A percentile compares a stretch with the other conserved stretches of the same genome.
Evolutionary conservation across 1,140 invertebrate species (phyloP).

Genomic region (Mylabris phalerata): DNA sequence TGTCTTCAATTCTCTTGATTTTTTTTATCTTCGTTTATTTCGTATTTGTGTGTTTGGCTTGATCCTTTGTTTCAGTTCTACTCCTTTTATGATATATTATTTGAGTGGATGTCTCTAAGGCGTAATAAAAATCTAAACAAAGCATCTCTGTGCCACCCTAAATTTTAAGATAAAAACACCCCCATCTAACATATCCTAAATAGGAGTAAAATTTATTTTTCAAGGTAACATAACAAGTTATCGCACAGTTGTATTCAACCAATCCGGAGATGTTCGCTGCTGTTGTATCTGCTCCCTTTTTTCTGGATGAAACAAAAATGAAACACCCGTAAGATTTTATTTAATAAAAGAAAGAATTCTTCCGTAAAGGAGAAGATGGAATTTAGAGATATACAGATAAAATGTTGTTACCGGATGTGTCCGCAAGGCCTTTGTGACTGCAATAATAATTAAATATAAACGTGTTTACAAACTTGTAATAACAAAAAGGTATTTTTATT

Average conservation of each 20-base stretch:
- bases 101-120: conserved; percentile 19
- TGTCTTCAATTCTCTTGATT: neutral
- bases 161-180: conserved; percentile 10
- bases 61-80: conserved; percentile 13
- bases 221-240: too few relatives aligned
- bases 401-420: conserved; percentile 6
- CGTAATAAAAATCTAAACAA: conserved; percentile 28
- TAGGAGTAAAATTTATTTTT: neutral
- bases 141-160: conserved; percentile 11
- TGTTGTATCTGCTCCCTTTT: too few relatives aligned
- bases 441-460: conserved; percentile 2
- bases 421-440: conserved; percentile 8
- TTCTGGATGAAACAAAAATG: too few relatives aligned
- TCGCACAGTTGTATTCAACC: too few relatives aligned
- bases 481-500: too few relatives aligned
- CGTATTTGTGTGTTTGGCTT: neutral
- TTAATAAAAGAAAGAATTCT: too few relatives aligned
- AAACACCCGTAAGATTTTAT: too few relatives aligned
- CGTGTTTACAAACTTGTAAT: too few relatives aligned
- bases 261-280: too few relatives aligned
- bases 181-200: conserved; percentile 17
- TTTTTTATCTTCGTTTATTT: neutral
- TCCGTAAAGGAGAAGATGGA: neutral
- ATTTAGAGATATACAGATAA: conserved; percentile 6
- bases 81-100: conserved; percentile 24